phyloP scores from a whole-genome alignment of 2,888 invertebrate genomes.

The Trichogramma dendrolimi region DNA sequence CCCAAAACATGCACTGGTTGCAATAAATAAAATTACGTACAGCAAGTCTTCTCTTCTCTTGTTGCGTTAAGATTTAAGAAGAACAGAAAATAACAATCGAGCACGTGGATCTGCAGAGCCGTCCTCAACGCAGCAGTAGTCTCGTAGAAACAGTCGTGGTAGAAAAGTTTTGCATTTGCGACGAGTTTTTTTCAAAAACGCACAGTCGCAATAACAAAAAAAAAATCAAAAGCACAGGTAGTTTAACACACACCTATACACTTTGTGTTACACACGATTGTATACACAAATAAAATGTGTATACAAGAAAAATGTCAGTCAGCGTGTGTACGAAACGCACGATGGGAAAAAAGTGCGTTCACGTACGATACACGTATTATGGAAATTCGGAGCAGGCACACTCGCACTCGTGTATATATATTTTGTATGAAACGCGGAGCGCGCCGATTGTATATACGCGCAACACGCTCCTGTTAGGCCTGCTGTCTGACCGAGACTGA shows the following conservation, averaged over 20 bases:
- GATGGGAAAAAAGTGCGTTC: too few species aligned
- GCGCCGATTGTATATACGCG: constrained; percentile 11
- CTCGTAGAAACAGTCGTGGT: too few species aligned
- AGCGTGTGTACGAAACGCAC: too few species aligned
- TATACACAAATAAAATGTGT: too few species aligned
- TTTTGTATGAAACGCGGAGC: neutral
- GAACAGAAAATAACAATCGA: neutral
- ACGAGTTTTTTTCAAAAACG: too few species aligned
- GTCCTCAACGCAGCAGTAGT: neutral
- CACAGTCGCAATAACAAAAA: too few species aligned
- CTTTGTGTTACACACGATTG: too few species aligned
- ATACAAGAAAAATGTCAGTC: too few species aligned
- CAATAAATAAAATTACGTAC: neutral
- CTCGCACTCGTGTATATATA: neutral
- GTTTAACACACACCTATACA: too few species aligned
- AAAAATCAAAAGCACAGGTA: too few species aligned
- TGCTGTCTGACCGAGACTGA: constrained; percentile 52
- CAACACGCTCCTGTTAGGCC: constrained; percentile 48
- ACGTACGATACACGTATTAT: too few species aligned
- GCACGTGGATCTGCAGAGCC: neutral
- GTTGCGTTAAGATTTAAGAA: neutral
- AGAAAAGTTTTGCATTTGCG: too few species aligned
- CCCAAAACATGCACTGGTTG: neutral
- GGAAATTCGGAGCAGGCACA: neutral
- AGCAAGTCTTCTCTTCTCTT: neutral